Conservation (phyloP, 2,113 vertebrate genomes). For the Castor canadensis region DNA sequence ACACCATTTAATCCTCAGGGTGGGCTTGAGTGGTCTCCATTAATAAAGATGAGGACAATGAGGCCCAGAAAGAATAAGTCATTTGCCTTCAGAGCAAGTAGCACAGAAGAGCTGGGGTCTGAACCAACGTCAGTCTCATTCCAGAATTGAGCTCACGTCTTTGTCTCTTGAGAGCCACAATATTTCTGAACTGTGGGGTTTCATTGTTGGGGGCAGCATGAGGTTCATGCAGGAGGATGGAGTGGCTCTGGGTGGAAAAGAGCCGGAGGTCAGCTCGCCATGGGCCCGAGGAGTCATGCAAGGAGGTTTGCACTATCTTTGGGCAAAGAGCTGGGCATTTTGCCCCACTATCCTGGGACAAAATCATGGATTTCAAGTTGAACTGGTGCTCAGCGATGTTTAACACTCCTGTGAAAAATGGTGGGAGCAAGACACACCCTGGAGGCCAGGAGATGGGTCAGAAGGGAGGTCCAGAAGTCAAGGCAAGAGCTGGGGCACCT, state of each 20-base stretch:
- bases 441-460: background rate
- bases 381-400: too few species aligned
- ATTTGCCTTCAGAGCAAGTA: background rate
- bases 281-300: background rate
- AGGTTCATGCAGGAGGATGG: accelerated
- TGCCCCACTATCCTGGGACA: accelerated
- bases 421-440: background rate
- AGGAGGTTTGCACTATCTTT: background rate
- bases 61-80: background rate
- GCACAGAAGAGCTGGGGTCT: background rate
- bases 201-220: background rate
- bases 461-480: background rate
- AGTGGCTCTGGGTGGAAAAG: background rate
- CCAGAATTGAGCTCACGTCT: background rate
- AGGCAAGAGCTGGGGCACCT: too few species aligned
- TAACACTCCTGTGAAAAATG: accelerated
- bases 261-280: accelerated
- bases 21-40: background rate
- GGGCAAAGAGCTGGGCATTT: too few species aligned
- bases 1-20: background rate
- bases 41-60: background rate
- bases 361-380: background rate
- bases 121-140: background rate
- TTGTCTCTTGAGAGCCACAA: background rate
- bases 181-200: background rate